phyloP scores from a whole-genome alignment of 2,888 invertebrate genomes.

The Agrochola macilenta region DNA sequence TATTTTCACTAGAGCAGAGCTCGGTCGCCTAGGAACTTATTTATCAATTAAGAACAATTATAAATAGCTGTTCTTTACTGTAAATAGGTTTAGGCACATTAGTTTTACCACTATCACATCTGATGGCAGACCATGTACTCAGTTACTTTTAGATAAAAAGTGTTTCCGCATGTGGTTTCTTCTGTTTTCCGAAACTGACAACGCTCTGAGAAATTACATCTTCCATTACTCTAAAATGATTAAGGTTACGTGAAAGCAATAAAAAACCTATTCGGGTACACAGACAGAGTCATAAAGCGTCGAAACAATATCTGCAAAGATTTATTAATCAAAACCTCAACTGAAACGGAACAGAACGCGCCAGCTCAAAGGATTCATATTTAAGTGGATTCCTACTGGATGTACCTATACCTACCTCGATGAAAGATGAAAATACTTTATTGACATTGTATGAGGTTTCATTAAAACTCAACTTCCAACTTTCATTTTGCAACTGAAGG shows the following conservation, averaged over 20 bases:
- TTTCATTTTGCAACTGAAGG: not conserved
- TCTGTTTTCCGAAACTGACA: not conserved
- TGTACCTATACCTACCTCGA: conserved; percentile 18
- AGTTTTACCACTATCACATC: not conserved
- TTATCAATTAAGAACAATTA: not conserved
- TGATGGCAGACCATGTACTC: not conserved
- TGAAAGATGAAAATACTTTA: conserved; percentile 29
- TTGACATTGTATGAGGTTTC: conserved; percentile 32
- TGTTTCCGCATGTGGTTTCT: not conserved
- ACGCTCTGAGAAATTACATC: not conserved
- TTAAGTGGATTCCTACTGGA: conserved; percentile 43
- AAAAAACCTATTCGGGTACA: not conserved
- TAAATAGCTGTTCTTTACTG: not conserved
- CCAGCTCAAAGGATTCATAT: conserved; percentile 54
- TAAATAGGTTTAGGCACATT: not conserved
- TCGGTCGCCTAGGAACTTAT: not conserved
- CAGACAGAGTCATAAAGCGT: conserved; percentile 17
- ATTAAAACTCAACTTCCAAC: conserved; percentile 27
- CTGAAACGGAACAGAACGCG: conserved; percentile 45
- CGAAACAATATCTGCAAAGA: conserved; percentile 33
- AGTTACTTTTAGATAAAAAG: no score
- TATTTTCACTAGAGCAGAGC: no score
- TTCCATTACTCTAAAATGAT: not conserved
- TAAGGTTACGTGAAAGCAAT: conserved; percentile 10
- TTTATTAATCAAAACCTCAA: conserved; percentile 58